Conservation (phyloP, 2,888 invertebrate genomes). For the Parnassius glacialis region DNA sequence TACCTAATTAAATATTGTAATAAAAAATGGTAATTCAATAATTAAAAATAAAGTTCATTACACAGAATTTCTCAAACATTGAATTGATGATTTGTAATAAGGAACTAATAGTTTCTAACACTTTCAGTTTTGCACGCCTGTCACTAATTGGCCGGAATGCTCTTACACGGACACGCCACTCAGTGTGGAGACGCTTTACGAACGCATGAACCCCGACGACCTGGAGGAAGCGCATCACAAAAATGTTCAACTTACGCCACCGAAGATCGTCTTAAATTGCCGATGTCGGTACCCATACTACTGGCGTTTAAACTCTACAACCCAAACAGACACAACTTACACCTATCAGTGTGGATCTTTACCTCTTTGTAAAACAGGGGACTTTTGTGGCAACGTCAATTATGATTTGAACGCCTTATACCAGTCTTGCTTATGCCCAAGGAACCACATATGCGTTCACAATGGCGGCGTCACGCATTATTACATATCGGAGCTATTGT, state of each 20-base stretch:
- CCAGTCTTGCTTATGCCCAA: slow-evolving; percentile 83
- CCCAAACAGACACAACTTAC: slow-evolving; percentile 35
- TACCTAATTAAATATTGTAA: too few relatives aligned
- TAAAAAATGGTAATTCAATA: too few relatives aligned
- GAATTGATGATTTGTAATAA: neutral
- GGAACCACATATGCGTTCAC: slow-evolving; percentile 81
- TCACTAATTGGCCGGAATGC: slow-evolving; percentile 63
- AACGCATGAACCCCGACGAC: slow-evolving; percentile 62
- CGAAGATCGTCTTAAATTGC: slow-evolving; percentile 71
- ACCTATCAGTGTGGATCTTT: slow-evolving; percentile 75
- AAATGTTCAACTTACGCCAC: slow-evolving; percentile 61
- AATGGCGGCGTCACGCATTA: slow-evolving; percentile 62
- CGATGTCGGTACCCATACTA: slow-evolving; percentile 73
- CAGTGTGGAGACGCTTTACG: slow-evolving; percentile 49
- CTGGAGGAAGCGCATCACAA: slow-evolving; percentile 63
- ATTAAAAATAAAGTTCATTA: too few relatives aligned
- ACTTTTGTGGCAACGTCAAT: slow-evolving; percentile 83
- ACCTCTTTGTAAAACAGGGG: slow-evolving; percentile 72
- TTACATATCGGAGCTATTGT: slow-evolving; percentile 78
- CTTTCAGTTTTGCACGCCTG: slow-evolving; percentile 75
- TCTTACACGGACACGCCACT: slow-evolving; percentile 54
- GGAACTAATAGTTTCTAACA: neutral
- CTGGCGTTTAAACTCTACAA: slow-evolving; percentile 64
- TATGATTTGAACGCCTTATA: slow-evolving; percentile 81
- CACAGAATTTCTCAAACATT: too few relatives aligned